Evolutionary conservation across 2,797 vertebrate species (phyloP), one percentile per base, ranked within the genome.

Genomic region (Selene dorsalis): DNA sequence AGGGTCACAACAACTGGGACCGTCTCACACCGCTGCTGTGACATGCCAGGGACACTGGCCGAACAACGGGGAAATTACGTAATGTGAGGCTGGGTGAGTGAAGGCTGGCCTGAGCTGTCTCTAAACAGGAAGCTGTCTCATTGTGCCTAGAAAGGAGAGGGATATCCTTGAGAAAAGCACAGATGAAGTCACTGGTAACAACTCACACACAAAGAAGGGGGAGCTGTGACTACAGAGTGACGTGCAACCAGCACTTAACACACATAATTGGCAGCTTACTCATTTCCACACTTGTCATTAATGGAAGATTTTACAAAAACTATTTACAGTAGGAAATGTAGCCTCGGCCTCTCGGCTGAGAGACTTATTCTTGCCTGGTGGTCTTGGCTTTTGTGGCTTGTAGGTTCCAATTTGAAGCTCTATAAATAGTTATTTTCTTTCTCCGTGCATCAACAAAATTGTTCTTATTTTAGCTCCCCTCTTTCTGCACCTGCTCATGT

Each of bases 61-160:
- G 30, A 39, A 55, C 0, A 0, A 13, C 1, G 5, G 50, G 83
- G 85, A 86, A 80, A 89, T 93, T 79, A 86, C 76, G 75, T 84
- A 83, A 88, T 41, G n/a, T 4, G 28, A 69, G 38, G 62, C 59
- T 18, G 76, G 70, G 61, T 13, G 80, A 84, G 81, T 20, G 70
- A 64, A 73, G 79, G 67, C 78, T 69, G 79, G 75, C 74, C 82
- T 17, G 60, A 71, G 61, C 77, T 83, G 87, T 88, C 86, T 94
- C 91, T 83, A 94, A 95, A 95, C 95, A 95, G 95, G 95, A 95
- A 94, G 87, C 89, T 72, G 59, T 83, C 88, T 94, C 93, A 95
- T 95, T 95, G 94, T 95, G 89, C 92, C 90, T 93, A 13, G 90
- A 93, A 90, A 92, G 87, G 92, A 92, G 84, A 88, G 92, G 93